Conservation (phyloP, 1,140 invertebrate genomes). For the Hylyphantes graminicola region DNA sequence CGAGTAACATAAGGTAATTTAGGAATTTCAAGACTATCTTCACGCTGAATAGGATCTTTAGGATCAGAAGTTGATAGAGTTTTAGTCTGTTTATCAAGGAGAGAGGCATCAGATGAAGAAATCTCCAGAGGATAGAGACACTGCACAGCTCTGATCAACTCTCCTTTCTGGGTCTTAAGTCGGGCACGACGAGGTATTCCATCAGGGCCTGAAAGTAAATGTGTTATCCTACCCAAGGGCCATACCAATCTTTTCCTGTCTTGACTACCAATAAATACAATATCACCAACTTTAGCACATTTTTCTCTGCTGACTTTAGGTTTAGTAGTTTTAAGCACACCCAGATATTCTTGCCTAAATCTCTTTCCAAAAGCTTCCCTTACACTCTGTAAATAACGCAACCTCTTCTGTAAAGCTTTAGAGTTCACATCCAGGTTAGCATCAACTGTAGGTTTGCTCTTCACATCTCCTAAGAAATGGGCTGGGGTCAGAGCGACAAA, state of each 20-base stretch:
- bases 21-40: too few species aligned
- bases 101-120: background rate
- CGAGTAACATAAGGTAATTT: too few species aligned
- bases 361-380: slow-evolving; percentile 1
- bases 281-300: background rate
- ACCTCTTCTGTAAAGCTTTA: background rate
- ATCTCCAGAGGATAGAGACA: slow-evolving; percentile 31
- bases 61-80: too few species aligned
- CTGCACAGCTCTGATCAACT: slow-evolving; percentile 15
- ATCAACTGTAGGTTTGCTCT: background rate
- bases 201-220: slow-evolving; percentile 19
- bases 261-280: slow-evolving; percentile 10
- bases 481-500: slow-evolving; percentile 6
- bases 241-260: slow-evolving; percentile 17
- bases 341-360: slow-evolving; percentile 38
- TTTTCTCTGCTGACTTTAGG: background rate
- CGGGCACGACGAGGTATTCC: background rate
- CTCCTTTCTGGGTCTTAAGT: background rate
- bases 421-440: background rate
- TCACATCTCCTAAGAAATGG: slow-evolving; percentile 15
- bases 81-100: too few species aligned
- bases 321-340: background rate
- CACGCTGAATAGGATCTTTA: too few species aligned
- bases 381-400: slow-evolving; percentile 8
- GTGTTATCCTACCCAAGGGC: slow-evolving; percentile 13